Conservation (phyloP, 2,797 vertebrate species). For the Zenarchopterus dispar region DNA sequence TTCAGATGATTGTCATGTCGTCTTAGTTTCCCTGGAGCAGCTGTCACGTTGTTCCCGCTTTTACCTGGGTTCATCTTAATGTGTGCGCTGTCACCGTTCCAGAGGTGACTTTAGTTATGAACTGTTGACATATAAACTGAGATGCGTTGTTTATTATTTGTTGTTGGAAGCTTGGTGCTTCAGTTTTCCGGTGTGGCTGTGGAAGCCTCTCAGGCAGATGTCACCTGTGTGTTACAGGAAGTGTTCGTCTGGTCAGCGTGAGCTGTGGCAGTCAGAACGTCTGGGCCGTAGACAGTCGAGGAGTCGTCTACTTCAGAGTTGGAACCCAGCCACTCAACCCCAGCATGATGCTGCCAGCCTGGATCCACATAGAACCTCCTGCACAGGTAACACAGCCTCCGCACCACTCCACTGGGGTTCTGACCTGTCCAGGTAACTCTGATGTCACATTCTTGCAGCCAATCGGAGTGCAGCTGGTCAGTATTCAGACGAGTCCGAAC, state of each 20-base stretch:
- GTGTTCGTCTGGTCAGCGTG: constrained; percentile 86
- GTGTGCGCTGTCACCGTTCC: too few relatives aligned
- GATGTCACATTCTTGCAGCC: constrained; percentile 80
- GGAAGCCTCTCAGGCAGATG: not conserved
- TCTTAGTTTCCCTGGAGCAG: too few relatives aligned
- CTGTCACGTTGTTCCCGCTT: too few relatives aligned
- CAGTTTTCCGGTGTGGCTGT: not conserved
- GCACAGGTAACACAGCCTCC: constrained; percentile 82
- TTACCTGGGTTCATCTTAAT: too few relatives aligned
- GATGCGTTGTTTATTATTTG: too few relatives aligned
- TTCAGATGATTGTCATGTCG: too few relatives aligned
- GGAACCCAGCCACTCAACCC: constrained; percentile 96
- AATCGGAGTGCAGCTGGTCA: constrained; percentile 88
- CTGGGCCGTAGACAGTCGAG: constrained; percentile 92
- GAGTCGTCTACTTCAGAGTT: constrained; percentile 93
- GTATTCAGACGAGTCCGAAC: constrained; percentile 89
- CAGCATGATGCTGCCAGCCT: constrained; percentile 96
- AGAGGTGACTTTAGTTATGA: too few relatives aligned
- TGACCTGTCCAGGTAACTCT: constrained; percentile 10
- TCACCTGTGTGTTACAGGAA: constrained; percentile 74
- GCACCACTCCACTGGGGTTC: not conserved
- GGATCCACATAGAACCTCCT: constrained; percentile 96
- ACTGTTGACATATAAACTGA: too few relatives aligned
- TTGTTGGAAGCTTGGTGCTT: too few relatives aligned
- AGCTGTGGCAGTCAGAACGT: constrained; percentile 95